phyloP scores from a whole-genome alignment of 2,797 vertebrate species.

The Myotis pilosus region DNA sequence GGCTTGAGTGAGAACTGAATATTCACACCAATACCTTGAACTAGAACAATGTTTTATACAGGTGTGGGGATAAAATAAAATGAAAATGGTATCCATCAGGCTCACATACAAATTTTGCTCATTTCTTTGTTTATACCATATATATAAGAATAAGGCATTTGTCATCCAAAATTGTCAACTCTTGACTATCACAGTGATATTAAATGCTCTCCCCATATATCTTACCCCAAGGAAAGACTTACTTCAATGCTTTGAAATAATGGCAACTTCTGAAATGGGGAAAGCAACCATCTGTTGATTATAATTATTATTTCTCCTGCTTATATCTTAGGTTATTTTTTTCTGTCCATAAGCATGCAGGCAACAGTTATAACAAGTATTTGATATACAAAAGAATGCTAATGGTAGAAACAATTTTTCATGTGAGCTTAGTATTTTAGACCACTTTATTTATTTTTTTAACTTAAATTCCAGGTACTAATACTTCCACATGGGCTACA shows the following conservation, averaged over 20 bases:
- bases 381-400: background rate
- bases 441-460: background rate
- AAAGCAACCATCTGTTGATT: background rate
- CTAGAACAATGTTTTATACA: conserved; percentile 24
- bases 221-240: background rate
- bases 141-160: background rate
- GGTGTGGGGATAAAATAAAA: conserved; percentile 9
- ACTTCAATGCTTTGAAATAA: background rate
- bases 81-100: background rate
- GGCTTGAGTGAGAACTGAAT: background rate
- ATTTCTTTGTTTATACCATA: background rate
- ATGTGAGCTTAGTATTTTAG: background rate
- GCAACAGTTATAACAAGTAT: background rate
- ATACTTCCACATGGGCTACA: background rate
- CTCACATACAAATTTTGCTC: background rate
- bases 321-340: background rate
- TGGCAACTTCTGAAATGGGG: background rate
- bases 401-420: background rate
- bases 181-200: background rate
- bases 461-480: background rate
- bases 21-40: background rate
- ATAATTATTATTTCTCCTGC: background rate
- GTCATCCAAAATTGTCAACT: background rate
- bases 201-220: background rate
- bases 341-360: background rate